Evolutionary conservation across 2,113 vertebrate species (phyloP).

Genomic region (Limnothrissa miodon): DNA sequence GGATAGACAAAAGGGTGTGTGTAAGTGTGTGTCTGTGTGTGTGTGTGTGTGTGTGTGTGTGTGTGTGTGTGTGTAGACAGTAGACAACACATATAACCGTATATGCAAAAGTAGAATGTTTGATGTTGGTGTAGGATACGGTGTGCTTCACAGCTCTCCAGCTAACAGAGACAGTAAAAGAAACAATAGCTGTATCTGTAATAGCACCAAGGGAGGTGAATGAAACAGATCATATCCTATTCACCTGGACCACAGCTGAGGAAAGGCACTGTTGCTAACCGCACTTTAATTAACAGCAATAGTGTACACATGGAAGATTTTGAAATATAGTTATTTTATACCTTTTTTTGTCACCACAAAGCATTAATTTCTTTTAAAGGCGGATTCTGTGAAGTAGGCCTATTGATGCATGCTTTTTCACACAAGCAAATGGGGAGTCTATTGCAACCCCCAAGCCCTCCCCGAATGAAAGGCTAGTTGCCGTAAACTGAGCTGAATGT

Average conservation of each 20-base stretch:
- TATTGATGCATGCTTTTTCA: not conserved
- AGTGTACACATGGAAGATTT: too few relatives aligned
- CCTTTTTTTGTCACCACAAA: too few relatives aligned
- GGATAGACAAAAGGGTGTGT: conserved; percentile 45
- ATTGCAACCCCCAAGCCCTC: too few relatives aligned
- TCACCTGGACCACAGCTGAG: not conserved
- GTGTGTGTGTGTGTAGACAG: conserved; percentile 13
- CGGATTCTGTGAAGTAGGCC: not conserved
- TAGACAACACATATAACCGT: not conserved
- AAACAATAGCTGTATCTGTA: not conserved
- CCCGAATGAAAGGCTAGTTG: not conserved
- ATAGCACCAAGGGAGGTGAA: not conserved
- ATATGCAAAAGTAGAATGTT: not conserved
- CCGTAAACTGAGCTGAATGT: not conserved
- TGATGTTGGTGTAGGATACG: not conserved
- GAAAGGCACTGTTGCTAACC: not conserved
- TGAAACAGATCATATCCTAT: not conserved
- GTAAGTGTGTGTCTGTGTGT: conserved; percentile 24
- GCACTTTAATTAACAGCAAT: too few relatives aligned
- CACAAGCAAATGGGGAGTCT: too few relatives aligned
- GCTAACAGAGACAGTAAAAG: not conserved
- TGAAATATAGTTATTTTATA: too few relatives aligned
- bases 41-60: conserved; percentile 35
- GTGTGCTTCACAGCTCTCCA: not conserved
- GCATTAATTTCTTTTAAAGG: not conserved